Evolutionary conservation across 2,888 invertebrate species (phyloP), one percentile per base, ranked within the genome.

Genomic region (Eulithis testata): DNA sequence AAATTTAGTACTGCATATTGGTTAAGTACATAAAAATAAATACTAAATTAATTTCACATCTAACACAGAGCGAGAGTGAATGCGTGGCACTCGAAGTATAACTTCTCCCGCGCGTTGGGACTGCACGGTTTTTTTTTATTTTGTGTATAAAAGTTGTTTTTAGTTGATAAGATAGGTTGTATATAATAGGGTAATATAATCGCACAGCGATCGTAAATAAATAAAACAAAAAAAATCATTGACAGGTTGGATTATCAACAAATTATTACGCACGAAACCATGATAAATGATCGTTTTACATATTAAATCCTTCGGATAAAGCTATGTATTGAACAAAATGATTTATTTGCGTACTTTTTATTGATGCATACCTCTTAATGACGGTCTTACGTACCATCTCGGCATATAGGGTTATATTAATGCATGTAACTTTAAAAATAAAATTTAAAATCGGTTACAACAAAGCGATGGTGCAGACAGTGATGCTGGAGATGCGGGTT

Each of bases 361-460:
- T 52, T 53, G 14, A 53, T 47, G 43, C 7, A 14, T 57, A 63
- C n/a, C 14, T 52, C 50, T 27, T 70, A 69, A 68, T 68, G 66
- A 72, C 59, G 49, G 44, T 64, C 68, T 61, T 68, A 49, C 31
- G 67, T 56, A 51, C 14, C 66, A 65, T 70, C 61, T 56, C 45
- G 54, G 37, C 36, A 44, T 14, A 8, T 62, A 43, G 53, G 53
- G 27, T 37, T 63, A 60, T 63, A 36, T 70, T 66, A 67, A 69
- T 69, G 63, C 66, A 64, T 60, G 63, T 58, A 66, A 63, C 53
- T 60, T 31, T 51, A 57, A 47, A 12, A 9, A 12, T 21, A 9
- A 31, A 5, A 12, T 31, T 12, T 45, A 45, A 47, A 36, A 14
- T 0, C 45, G 5, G 14, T 31, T 12, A 12, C 31, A 21, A 12